Base-by-base conservation (phyloP, 2,113 vertebrate species). In the Oostethus manadensis region DNA sequence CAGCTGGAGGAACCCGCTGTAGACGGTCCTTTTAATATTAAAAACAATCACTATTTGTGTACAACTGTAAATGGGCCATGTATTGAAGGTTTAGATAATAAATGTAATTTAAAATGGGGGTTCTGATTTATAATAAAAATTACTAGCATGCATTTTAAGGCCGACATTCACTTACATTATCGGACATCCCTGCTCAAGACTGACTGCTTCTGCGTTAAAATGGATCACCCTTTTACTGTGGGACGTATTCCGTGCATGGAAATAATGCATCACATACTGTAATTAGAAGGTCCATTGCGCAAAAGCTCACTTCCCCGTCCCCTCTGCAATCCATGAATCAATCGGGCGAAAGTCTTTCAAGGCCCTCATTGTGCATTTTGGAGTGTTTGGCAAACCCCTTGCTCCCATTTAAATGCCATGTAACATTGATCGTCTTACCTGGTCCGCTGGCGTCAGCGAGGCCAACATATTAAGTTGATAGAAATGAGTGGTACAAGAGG, bases 371-470 rank as follows among this genome's bases (percentile, higher is more conserved):
- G 56, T 61, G 58, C 47, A 51, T 63, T 65, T 64, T 61, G 44
- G 56, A 72, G 64, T 78, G 50, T 80, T 77, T 76, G 68, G 58
- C 44, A 44, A 56, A 58, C 66, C 13, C 54, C 47, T 62, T 60
- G 17, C 38, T 1, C 20, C 20, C 51, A 62, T 79, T 79, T 68
- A 82, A 82, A 82, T 71, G 66, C 62, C 45, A 71, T 56, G 48
- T 66, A 63, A 58, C 42, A 73, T 73, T 77, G 71, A 82, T 77
- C 63, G 69, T 70, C 81, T 73, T 46, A 29, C 62, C 60, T 74
- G 59, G 77, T 82, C 76, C 53, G 16, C 29, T 55, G 55, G 64
- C 58, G 59, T 64, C 68, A 44, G 55, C 69, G 17, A 17, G 33
- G 26, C 51, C 51, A 18, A 38, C 21, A 17, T 55, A 65, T 73